Evolutionary conservation across 1,140 invertebrate genomes (phyloP), one percentile per base, ranked within the genome.

Genomic region (Rhynchophorus ferrugineus): DNA sequence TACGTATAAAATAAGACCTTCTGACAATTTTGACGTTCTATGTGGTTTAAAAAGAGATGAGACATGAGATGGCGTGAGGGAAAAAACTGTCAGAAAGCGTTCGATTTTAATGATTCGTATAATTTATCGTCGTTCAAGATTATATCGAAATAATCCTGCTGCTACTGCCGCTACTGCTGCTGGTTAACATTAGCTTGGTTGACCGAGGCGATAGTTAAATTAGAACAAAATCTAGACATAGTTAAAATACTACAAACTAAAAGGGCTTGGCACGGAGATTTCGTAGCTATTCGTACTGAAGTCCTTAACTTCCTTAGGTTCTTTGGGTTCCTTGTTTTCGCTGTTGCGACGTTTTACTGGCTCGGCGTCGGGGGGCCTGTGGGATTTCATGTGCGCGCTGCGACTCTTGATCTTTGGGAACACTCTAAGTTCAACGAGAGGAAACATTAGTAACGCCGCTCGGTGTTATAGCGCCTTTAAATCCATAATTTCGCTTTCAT

Each of bases 301-400:
- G 38, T 57, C 55, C 19, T 56, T 56, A 13, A 44, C 11, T 49
- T 56, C 54, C 36, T 49, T 55, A 16, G 46, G 17, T 36, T 60
- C 58, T 56, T 58, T 56, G 34, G 58, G 58, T 58, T 63, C 64
- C 50, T 62, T 61, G 18, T 8, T 17, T 21, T 54, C 52, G 24
- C 42, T 55, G 39, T 49, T 55, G 21, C 52, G 58, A 36, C 59
- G 62, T 59, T 69, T 73, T 45, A 65, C 61, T 29, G 77, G 72
- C 60, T 84, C 82, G 56, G 78, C 75, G 63, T 87, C 84, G 60
- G 82, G 81, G 66, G 86, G 84, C 64, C 87, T 82, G 76, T 97
- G 93, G 54, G 91, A 94, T 77, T 96, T 96, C 93, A 96, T 97
- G 75, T 97, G 93, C 47, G 93, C 92, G 78, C 91, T 95, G 74